These are phyloP conservation scores for Himalopsyche anomala DNA, from an alignment of 2,888 invertebrate genomes.

Conservation along the genomic window DNA sequence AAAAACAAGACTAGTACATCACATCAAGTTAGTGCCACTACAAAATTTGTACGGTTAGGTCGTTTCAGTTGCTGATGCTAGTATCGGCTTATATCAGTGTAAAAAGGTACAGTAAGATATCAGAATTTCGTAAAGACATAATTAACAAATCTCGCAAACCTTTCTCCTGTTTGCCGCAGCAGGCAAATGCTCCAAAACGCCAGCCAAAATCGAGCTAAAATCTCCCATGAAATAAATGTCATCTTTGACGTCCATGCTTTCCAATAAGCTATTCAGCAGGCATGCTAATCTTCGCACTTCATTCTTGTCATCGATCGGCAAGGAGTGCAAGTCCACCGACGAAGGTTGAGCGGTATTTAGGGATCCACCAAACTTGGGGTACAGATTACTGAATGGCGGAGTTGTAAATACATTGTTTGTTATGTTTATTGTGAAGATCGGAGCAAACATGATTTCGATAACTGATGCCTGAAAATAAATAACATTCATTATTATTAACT, in stretches of 20 bases:
- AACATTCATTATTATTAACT: conserved; percentile 45
- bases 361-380: conserved; percentile 75
- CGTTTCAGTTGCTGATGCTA: too few relatives aligned
- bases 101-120: too few relatives aligned
- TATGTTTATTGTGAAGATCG: conserved; percentile 78
- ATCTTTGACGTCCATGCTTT: conserved; percentile 79
- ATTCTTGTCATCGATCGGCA: conserved; percentile 72
- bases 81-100: too few relatives aligned
- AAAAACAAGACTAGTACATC: too few relatives aligned
- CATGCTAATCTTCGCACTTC: conserved; percentile 74
- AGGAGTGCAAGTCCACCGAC: conserved; percentile 71
- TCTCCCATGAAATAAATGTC: conserved; percentile 82
- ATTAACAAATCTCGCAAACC: conserved; percentile 69
- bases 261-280: conserved; percentile 76
- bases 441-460: conserved; percentile 79
- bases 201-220: conserved; percentile 79
- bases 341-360: conserved; percentile 69
- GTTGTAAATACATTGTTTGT: conserved; percentile 79
- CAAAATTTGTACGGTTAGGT: too few relatives aligned
- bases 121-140: background rate
- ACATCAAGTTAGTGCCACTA: too few relatives aligned
- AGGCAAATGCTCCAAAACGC: conserved; percentile 78
- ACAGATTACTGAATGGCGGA: conserved; percentile 78
- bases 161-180: conserved; percentile 77
- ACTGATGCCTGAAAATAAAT: conserved; percentile 76